Evolutionary conservation across 2,888 invertebrate species (phyloP), one percentile per base, ranked within the genome.

Genomic region (Priocnemis perturbator): DNA sequence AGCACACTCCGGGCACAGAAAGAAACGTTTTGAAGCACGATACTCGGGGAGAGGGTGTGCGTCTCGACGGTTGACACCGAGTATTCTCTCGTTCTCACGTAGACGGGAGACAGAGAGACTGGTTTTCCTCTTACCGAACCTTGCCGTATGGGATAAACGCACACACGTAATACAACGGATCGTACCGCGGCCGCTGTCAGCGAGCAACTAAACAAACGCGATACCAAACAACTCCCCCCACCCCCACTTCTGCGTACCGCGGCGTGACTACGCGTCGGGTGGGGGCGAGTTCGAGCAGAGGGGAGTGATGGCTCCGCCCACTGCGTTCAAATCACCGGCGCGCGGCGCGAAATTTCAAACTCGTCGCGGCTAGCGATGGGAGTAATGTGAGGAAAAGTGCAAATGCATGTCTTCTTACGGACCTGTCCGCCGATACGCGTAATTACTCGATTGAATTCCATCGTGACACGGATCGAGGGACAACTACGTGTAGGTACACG

Each of bases 201-300:
- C 88, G 87, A 85, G 85, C 87, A 87, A 89, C 88, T 89, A 87
- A 88, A 87, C 85, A 87, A 86, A 84, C 81, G 79, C 81, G 81
- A 81, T 79, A 84, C 83, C 82, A 83, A 86, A 86, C 86, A 85
- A 82, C 37, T 37, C 37, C 37, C 37, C 37, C 37, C 37, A 37
- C 83, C 87, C 87, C 88, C 87, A 83, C 86, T 80, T 71, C 64
- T 53, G 44, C 70, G 69, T 30, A 71, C 37, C 71, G 77, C 83
- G 78, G 83, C 83, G 79, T 83, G 84, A 83, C 81, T 75, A 60
- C 73, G 68, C 3, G 65, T 37, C 11, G 3, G 45, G 62, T 45
- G 59, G 69, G 55, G 75, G 69, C 63, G 73, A 1, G 37, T 3
- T 11, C 37, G 59, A 64, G 9, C 5, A 14, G 23, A 2, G 55